Percentiles rank a stretch among this genome's conserved stretches.
phyloP scores from a whole-genome alignment of 2,888 invertebrate species.

The Aplocera efformata region DNA sequence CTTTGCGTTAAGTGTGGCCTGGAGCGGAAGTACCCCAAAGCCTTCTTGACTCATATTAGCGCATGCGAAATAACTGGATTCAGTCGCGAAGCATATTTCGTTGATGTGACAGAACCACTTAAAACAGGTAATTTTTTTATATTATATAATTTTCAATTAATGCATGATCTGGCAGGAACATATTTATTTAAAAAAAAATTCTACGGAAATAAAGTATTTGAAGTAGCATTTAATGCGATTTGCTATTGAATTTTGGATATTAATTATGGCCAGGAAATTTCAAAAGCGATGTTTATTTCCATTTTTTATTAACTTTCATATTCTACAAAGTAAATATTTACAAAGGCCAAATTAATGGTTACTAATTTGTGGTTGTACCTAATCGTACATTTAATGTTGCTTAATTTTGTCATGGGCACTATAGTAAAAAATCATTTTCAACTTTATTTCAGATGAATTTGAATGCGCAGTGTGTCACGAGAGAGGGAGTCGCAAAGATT shows the following conservation, averaged over 20 bases:
- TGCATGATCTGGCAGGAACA: too few species aligned
- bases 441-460: constrained; percentile 27
- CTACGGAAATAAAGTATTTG: too few species aligned
- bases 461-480: constrained; percentile 50
- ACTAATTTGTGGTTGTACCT: too few species aligned
- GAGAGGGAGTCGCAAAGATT: constrained; percentile 34
- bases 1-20: constrained; percentile 20
- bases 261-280: too few species aligned
- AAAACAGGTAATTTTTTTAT: constrained; percentile 1
- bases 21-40: constrained; percentile 10
- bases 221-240: too few species aligned
- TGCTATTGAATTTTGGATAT: too few species aligned
- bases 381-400: not conserved
- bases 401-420: not conserved
- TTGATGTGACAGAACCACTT: constrained; percentile 4
- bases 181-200: too few species aligned
- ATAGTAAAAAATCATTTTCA: not conserved
- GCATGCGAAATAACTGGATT: constrained; percentile 19
- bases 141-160: too few species aligned
- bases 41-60: constrained; percentile 15
- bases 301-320: too few species aligned
- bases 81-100: constrained; percentile 11
- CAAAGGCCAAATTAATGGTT: too few species aligned
- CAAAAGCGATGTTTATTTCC: too few species aligned
- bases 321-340: too few species aligned